Evolutionary conservation across 2,888 invertebrate species (phyloP), one percentile per base, ranked within the genome.

Genomic region (Ypsolopha scabrella): DNA sequence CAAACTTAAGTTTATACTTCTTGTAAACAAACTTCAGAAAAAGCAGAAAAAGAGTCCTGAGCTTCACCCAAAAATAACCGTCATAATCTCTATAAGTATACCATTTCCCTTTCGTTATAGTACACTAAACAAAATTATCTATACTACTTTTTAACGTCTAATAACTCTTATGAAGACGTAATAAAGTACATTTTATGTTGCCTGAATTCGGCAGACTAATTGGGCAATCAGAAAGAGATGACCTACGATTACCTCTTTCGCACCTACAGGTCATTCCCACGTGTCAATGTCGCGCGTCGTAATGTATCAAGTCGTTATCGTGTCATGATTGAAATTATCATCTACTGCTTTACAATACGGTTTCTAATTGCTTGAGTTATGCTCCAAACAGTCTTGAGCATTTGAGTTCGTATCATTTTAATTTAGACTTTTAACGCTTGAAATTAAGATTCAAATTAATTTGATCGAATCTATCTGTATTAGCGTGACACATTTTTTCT

Each of bases 71-170:
- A 43, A 50, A 44, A 39, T 35, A 50, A 65, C 64, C 68, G 69
- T 65, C 68, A 67, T 64, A 67, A 35, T 47, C 38, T n/a, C 9
- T 24, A 33, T 45, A 7, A 2, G n/a, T 13, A 7, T 11, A 7
- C 64, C 69, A 72, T 75, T 80, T 78, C 78, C 75, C 76, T 80
- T 78, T 78, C 77, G 68, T 71, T 70, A 64, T 37, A 36, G 37
- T 43, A 37, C 47, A 35, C 24, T 24, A 24, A 24, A 24, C 24
- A 24, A 24, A 24, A 24, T 24, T 37, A 75, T 68, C 74, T 73
- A 68, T 72, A 74, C 24, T 24, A 24, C 24, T 24, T 24, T 35
- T 33, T 11, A n/a, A 34, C 11, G 8, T 6, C 11, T 35, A 33
- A 46, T 46, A 46, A 46, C 46, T 24, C 46, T 46, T 46, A 46